Conservation (phyloP, 2,888 invertebrate genomes). For the Leptinotarsa juncta region DNA sequence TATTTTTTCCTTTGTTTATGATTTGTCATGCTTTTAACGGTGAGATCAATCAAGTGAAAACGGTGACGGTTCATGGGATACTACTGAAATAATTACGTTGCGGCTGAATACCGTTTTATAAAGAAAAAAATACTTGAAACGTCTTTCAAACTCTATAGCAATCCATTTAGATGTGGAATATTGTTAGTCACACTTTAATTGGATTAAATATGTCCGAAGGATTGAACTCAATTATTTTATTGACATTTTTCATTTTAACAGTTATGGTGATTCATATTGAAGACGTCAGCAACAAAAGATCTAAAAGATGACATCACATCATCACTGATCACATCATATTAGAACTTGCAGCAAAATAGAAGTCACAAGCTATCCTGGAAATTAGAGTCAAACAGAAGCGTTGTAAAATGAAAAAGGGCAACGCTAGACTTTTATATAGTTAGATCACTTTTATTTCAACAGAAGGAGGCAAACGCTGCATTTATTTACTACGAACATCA, state of each 20-base stretch:
- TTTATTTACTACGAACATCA: too few relatives aligned
- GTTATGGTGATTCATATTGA: too few relatives aligned
- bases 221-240: slow-evolving; percentile 20
- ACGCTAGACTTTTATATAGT: too few relatives aligned
- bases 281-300: too few relatives aligned
- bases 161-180: slow-evolving; percentile 36
- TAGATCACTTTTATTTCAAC: too few relatives aligned
- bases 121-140: slow-evolving; percentile 34
- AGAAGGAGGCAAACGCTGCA: too few relatives aligned
- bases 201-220: slow-evolving; percentile 33
- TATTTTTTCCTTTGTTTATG: slow-evolving; percentile 46
- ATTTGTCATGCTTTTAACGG: slow-evolving; percentile 50
- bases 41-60: slow-evolving; percentile 47
- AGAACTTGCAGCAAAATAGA: too few relatives aligned
- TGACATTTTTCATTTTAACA: neutral
- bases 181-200: slow-evolving; percentile 34
- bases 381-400: too few relatives aligned
- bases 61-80: slow-evolving; percentile 48
- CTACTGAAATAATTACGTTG: slow-evolving; percentile 33
- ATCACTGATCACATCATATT: too few relatives aligned
- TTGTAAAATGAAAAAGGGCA: too few relatives aligned
- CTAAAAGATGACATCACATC: too few relatives aligned
- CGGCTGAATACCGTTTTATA: slow-evolving; percentile 38
- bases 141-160: slow-evolving; percentile 32
- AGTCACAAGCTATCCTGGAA: too few relatives aligned